Evolutionary conservation across 2,888 invertebrate genomes (phyloP).

Genomic region (Melanostoma mellinum): DNA sequence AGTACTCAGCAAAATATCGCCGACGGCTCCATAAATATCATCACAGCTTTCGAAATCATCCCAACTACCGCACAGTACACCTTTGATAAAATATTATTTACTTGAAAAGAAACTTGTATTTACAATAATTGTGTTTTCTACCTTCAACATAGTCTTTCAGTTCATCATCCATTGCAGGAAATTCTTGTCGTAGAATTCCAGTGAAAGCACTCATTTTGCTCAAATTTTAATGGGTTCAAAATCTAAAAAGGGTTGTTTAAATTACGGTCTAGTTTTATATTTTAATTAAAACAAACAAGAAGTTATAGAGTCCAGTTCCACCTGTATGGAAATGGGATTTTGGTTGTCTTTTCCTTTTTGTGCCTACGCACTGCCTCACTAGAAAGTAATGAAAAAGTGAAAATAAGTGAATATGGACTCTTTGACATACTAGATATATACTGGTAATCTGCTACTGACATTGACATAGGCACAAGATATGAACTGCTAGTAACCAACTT

Average conservation of each 20-base stretch:
- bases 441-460: neutral
- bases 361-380: conserved; percentile 33
- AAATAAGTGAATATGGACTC: neutral
- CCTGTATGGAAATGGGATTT: conserved; percentile 49
- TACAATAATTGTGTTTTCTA: conserved; percentile 81
- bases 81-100: conserved; percentile 81
- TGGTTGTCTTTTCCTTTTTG: conserved; percentile 20
- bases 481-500: too few species aligned
- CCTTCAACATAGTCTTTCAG: conserved; percentile 95
- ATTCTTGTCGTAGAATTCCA: conserved; percentile 86
- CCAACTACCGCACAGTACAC: conserved; percentile 90
- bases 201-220: conserved; percentile 79
- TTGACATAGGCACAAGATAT: too few species aligned
- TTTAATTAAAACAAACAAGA: conserved; percentile 23
- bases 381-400: too few species aligned
- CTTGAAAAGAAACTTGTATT: conserved; percentile 1
- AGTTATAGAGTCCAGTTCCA: conserved; percentile 33
- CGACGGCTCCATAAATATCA: conserved; percentile 96
- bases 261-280: conserved; percentile 1
- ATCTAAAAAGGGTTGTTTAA: neutral
- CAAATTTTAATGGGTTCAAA: neutral
- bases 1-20: conserved; percentile 93
- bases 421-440: conserved; percentile 7
- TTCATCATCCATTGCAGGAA: conserved; percentile 95
- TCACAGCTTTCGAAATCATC: conserved; percentile 96